Evolutionary conservation across 2,113 vertebrate genomes (phyloP).

Genomic region (Caranx ignobilis): DNA sequence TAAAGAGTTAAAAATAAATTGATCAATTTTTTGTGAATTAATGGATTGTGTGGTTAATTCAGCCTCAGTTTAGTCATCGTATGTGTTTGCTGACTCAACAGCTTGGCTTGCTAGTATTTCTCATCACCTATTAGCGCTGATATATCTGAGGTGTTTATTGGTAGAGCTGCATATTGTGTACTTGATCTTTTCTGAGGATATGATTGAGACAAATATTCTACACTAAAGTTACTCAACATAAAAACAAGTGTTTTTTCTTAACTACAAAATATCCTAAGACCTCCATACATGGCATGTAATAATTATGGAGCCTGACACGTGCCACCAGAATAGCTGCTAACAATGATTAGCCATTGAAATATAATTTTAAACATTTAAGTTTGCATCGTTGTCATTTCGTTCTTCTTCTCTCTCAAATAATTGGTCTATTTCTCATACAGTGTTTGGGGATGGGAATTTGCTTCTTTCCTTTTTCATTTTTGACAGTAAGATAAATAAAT

Average conservation of each 20-base stretch:
- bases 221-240: too few relatives aligned
- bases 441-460: too few relatives aligned
- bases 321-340: too few relatives aligned
- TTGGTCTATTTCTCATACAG: neutral
- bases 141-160: neutral
- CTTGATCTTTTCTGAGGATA: neutral
- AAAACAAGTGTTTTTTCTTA: neutral
- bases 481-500: too few relatives aligned
- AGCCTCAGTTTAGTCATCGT: neutral
- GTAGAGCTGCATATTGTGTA: too few relatives aligned
- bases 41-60: conserved; percentile 51
- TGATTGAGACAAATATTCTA: too few relatives aligned
- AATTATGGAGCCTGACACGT: too few relatives aligned
- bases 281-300: too few relatives aligned
- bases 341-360: too few relatives aligned
- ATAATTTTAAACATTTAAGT: neutral
- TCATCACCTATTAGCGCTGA: neutral
- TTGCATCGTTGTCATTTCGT: neutral
- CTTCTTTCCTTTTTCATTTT: too few relatives aligned
- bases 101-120: neutral
- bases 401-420: too few relatives aligned
- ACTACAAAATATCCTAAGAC: neutral
- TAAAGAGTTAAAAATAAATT: conserved; percentile 54
- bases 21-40: conserved; percentile 14
- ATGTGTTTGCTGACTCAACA: neutral